These are phyloP conservation scores for Varecia variegata DNA, from an alignment of 2,797 vertebrate genomes.

Conservation along the genomic window DNA sequence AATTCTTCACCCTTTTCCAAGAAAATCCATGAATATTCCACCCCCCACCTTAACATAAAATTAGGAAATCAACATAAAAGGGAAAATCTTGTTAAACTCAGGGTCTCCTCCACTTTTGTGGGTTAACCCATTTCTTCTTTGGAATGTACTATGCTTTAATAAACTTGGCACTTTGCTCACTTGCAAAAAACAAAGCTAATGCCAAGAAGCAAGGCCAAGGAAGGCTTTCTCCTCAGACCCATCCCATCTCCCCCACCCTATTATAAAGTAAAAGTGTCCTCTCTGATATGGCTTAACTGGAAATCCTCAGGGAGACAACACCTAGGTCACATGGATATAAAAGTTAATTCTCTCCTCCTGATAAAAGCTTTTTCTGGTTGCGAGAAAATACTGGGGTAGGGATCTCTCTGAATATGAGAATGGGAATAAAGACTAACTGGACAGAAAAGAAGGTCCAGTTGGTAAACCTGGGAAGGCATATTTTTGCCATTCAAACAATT, in stretches of 20 bases:
- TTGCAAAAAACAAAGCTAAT: conserved; percentile 31
- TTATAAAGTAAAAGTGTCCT: not conserved
- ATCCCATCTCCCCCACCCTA: not conserved
- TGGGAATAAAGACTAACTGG: not conserved
- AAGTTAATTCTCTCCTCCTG: not conserved
- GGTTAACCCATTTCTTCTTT: no score
- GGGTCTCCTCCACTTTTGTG: no score
- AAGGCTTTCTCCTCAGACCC: conserved; percentile 27
- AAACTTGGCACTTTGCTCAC: no score
- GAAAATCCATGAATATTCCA: no score
- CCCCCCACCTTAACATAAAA: no score
- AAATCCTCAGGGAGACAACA: conserved; percentile 22
- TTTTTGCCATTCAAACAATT: not conserved
- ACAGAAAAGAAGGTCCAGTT: not conserved
- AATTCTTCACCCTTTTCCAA: no score
- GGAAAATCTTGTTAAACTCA: no score
- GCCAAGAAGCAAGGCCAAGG: conserved; percentile 47
- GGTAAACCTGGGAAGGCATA: not conserved
- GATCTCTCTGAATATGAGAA: not conserved
- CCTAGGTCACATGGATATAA: not conserved
- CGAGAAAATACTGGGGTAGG: not conserved
- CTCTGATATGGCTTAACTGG: conserved; percentile 41
- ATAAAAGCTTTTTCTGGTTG: not conserved
- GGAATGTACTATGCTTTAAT: no score
- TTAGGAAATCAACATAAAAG: no score